Conservation (phyloP, 2,113 vertebrate genomes). For the Guaruba guarouba region DNA sequence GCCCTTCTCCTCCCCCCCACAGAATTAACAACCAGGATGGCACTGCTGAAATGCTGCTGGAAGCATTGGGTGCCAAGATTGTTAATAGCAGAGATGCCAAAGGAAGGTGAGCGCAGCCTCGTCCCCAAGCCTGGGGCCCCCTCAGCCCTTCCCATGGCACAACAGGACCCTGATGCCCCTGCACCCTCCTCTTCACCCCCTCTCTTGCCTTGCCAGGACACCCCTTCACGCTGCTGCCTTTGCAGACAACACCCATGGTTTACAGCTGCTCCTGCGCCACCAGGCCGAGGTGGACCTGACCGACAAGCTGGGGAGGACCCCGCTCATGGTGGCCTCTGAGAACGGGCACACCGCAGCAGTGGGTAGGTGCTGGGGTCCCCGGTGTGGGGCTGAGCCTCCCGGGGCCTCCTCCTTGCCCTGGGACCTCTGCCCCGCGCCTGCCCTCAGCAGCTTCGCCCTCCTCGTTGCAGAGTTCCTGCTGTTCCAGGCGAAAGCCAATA, state of each 20-base stretch:
- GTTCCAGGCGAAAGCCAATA: conserved; percentile 88
- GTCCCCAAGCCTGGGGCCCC: not conserved
- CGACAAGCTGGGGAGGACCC: conserved; percentile 85
- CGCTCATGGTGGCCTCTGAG: conserved; percentile 92
- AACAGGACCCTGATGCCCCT: not conserved
- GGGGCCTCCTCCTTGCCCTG: not conserved
- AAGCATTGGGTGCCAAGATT: conserved; percentile 86
- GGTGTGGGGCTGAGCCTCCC: not conserved
- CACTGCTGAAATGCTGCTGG: conserved; percentile 89
- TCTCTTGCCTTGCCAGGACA: conserved; percentile 72
- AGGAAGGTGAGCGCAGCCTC: conserved; percentile 82
- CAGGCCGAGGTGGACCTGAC: conserved; percentile 85
- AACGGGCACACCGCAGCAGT: conserved; percentile 86
- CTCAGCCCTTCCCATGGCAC: accelerated
- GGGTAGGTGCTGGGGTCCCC: conserved; percentile 71
- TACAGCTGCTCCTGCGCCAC: conserved; percentile 90
- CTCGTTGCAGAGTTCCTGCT: conserved; percentile 85
- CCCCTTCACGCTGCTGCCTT: conserved; percentile 94
- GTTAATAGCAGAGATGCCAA: conserved; percentile 89
- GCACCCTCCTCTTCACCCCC: not conserved
- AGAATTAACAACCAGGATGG: conserved; percentile 92
- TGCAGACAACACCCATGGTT: conserved; percentile 86
- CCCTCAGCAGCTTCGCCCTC: not conserved
- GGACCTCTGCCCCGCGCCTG: not conserved
- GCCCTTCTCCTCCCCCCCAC: not conserved